Percentiles rank a stretch among this genome's conserved stretches.
Evolutionary conservation across 1,140 invertebrate genomes (phyloP).

Genomic region (Euura lappo): DNA sequence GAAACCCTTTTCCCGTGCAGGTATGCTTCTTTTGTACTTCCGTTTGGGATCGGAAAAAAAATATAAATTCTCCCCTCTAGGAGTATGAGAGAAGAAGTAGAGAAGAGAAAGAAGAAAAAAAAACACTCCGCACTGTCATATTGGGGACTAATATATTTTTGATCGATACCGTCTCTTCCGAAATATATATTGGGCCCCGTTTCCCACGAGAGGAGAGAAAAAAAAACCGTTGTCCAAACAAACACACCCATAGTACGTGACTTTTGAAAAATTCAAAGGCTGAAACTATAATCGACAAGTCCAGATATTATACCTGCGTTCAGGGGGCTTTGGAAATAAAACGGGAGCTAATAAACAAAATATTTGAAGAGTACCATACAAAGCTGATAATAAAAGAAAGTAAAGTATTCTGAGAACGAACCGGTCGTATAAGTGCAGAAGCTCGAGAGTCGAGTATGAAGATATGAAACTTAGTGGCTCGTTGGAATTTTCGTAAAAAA

Average conservation of each 20-base stretch:
- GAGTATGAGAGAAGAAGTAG: neutral
- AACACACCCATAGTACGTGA: slow-evolving; percentile 51
- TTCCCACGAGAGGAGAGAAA: slow-evolving; percentile 49
- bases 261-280: slow-evolving; percentile 21
- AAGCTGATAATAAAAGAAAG: neutral
- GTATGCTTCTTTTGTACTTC: slow-evolving; percentile 44
- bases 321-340: neutral
- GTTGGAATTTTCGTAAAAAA: slow-evolving; percentile 3
- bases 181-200: slow-evolving; percentile 35
- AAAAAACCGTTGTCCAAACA: slow-evolving; percentile 60
- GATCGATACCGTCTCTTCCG: slow-evolving; percentile 50
- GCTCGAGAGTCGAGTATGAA: neutral
- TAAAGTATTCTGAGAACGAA: no score
- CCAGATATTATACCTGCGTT: neutral
- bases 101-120: slow-evolving; percentile 46
- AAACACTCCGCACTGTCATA: slow-evolving; percentile 61
- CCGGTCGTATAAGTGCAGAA: neutral
- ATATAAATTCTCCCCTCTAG: slow-evolving; percentile 17
- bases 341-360: neutral
- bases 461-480: neutral
- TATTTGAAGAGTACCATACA: neutral
- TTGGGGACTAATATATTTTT: slow-evolving; percentile 63
- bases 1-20: slow-evolving; percentile 49
- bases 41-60: slow-evolving; percentile 34
- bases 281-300: neutral